Conservation (phyloP, 2,888 invertebrate species). For the Trachelus iudaicus region DNA sequence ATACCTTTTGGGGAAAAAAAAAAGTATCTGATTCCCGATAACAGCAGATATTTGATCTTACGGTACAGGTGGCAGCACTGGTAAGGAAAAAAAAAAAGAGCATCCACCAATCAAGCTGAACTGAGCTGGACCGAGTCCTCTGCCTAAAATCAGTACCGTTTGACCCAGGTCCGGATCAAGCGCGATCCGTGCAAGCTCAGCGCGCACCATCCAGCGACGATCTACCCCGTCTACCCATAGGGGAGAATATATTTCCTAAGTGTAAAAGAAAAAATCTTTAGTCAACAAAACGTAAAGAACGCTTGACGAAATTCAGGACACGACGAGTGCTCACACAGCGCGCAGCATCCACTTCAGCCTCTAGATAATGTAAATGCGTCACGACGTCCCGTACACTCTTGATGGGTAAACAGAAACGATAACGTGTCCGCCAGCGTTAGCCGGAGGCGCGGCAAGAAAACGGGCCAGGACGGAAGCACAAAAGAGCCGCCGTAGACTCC, state of each 20-base stretch:
- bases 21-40: too few species aligned
- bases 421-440: neutral
- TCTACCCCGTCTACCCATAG: neutral
- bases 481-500: neutral
- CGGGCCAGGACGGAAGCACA: constrained; percentile 9
- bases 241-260: neutral
- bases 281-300: neutral
- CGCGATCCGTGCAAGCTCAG: neutral
- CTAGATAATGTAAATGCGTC: neutral
- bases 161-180: neutral
- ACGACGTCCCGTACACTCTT: neutral
- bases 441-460: neutral
- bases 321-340: neutral
- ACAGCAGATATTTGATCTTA: too few species aligned
- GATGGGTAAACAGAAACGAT: neutral
- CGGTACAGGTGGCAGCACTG: too few species aligned
- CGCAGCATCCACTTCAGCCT: neutral
- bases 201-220: neutral
- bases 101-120: too few species aligned
- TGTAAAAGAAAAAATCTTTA: neutral
- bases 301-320: neutral
- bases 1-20: neutral
- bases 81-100: too few species aligned
- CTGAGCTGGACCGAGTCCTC: too few species aligned
- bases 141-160: neutral